phyloP scores from a whole-genome alignment of 1,140 invertebrate genomes.

The Penaeus indicus region DNA sequence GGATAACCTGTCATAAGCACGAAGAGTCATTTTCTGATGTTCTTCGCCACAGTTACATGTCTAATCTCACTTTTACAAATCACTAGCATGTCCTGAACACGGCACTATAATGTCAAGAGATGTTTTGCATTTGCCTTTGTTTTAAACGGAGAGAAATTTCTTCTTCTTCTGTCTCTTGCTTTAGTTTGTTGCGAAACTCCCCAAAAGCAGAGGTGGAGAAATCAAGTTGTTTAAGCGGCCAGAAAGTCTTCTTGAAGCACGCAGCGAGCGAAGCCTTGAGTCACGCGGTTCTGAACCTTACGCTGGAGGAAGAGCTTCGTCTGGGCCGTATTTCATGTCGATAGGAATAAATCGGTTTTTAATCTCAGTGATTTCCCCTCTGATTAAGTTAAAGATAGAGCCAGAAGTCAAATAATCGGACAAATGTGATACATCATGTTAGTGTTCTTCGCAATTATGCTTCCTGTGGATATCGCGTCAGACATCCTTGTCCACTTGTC shows the following conservation, averaged over 20 bases:
- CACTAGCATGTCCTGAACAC: too few species aligned
- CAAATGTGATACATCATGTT: conserved; percentile 58
- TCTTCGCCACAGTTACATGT: too few species aligned
- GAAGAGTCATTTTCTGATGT: too few species aligned
- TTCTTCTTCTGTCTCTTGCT: too few species aligned
- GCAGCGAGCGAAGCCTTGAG: background rate
- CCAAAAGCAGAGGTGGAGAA: too few species aligned
- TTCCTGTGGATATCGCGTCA: conserved; percentile 44
- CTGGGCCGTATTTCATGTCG: conserved; percentile 41
- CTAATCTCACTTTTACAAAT: too few species aligned
- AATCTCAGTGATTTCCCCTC: conserved; percentile 51
- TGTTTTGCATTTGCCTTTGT: too few species aligned
- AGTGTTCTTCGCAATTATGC: conserved; percentile 57
- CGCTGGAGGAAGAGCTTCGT: background rate
- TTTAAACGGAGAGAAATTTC: too few species aligned
- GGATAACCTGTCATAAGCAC: too few species aligned
- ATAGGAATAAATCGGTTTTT: conserved; percentile 54
- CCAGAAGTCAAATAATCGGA: conserved; percentile 61
- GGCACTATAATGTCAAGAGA: too few species aligned
- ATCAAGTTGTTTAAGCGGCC: too few species aligned
- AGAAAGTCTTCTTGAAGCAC: background rate
- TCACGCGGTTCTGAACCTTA: background rate
- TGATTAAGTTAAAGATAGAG: conserved; percentile 61
- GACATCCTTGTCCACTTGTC: conserved; percentile 32
- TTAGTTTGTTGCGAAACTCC: too few species aligned